Conservation (phyloP, 53 echinoderm and acorn worm genomes). For the Glandiceps talaboti region DNA sequence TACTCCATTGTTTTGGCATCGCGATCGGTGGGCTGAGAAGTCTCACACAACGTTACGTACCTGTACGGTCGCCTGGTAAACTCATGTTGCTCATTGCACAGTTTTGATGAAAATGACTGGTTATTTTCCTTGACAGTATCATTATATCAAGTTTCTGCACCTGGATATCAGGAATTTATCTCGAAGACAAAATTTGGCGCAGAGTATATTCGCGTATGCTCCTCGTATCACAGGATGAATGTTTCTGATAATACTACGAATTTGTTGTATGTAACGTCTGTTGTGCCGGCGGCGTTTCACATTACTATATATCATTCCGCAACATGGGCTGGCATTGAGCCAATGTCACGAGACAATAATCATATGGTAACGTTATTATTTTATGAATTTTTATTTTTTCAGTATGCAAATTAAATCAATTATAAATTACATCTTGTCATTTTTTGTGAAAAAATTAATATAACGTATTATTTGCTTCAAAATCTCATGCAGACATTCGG, state of each 20-base stretch:
- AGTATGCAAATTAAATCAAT: too few relatives aligned
- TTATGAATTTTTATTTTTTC: too few relatives aligned
- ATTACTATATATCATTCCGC: background rate
- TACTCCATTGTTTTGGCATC: background rate
- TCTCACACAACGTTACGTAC: conserved; percentile 34
- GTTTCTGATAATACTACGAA: background rate
- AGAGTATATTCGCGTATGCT: background rate
- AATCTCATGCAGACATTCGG: too few relatives aligned
- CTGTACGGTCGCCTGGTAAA: conserved; percentile 47
- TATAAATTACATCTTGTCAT: too few relatives aligned
- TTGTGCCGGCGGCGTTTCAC: background rate
- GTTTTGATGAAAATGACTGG: conserved; percentile 83
- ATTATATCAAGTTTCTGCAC: conserved; percentile 24
- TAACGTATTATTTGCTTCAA: too few relatives aligned
- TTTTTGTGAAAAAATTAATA: too few relatives aligned
- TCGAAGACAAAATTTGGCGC: too few relatives aligned
- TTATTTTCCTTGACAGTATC: conserved; percentile 93
- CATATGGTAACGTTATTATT: too few relatives aligned
- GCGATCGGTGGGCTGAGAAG: background rate
- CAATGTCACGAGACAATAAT: background rate
- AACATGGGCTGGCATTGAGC: background rate
- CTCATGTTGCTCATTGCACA: conserved; percentile 91
- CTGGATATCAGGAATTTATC: background rate
- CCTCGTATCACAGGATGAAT: background rate
- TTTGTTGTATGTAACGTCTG: background rate